Conservation (phyloP, 2,113 vertebrate species). For the Labeo rohita region DNA sequence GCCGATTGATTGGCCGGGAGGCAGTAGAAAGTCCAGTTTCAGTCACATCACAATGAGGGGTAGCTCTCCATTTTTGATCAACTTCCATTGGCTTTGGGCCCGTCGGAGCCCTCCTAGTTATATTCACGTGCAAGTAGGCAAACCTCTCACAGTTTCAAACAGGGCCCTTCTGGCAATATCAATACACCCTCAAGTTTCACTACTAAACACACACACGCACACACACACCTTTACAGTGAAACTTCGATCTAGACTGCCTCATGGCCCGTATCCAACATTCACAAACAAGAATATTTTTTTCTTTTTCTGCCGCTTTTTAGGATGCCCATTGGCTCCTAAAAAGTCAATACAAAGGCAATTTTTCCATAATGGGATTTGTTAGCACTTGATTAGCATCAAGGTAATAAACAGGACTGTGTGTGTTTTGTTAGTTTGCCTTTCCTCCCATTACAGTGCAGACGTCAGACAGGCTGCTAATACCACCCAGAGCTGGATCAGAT, state of each 20-base stretch:
- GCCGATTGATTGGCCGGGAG: neutral
- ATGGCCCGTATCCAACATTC: slow-evolving; percentile 34
- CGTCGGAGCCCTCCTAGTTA: slow-evolving; percentile 60
- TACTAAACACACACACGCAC: slow-evolving; percentile 53
- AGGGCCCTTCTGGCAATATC: slow-evolving; percentile 68
- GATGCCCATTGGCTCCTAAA: neutral
- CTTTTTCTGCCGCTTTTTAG: neutral
- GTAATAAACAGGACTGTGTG: slow-evolving; percentile 27
- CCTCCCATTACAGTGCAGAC: slow-evolving; percentile 35
- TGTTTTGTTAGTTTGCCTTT: slow-evolving; percentile 20
- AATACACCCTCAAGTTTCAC: slow-evolving; percentile 68
- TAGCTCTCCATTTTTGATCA: slow-evolving; percentile 51
- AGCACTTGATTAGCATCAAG: slow-evolving; percentile 29
- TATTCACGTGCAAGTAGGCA: slow-evolving; percentile 68
- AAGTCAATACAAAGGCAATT: slow-evolving; percentile 33
- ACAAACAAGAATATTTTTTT: slow-evolving; percentile 29
- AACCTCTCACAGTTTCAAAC: slow-evolving; percentile 55
- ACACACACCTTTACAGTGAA: slow-evolving; percentile 35
- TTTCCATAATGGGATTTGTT: slow-evolving; percentile 18
- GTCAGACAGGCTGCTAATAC: slow-evolving; percentile 54
- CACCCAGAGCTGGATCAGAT: slow-evolving; percentile 57
- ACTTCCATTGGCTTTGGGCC: slow-evolving; percentile 50
- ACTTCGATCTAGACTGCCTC: slow-evolving; percentile 35
- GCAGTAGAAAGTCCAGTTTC: neutral
- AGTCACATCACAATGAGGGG: neutral